These are phyloP conservation scores for Petrophora chlorosata DNA, from an alignment of 2,888 invertebrate species.

Conservation along the genomic window DNA sequence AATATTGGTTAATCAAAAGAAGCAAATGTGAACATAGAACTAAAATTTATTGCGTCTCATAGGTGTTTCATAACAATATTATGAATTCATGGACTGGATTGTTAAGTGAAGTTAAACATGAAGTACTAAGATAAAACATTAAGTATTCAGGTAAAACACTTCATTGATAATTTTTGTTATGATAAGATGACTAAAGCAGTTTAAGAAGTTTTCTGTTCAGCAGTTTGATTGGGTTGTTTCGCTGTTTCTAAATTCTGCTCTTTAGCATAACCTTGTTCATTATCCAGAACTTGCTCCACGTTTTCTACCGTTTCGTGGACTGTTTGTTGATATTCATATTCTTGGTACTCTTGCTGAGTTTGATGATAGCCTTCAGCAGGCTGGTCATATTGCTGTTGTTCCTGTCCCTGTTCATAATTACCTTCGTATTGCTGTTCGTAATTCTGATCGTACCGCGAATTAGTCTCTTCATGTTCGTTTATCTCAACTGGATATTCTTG, in stretches of 20 bases:
- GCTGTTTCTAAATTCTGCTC: not conserved
- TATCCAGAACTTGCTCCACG: conserved; percentile 51
- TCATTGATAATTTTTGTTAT: too few species aligned
- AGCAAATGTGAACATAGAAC: not conserved
- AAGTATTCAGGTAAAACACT: too few species aligned
- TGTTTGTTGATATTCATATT: conserved; percentile 37
- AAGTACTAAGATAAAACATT: too few species aligned
- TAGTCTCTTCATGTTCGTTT: conserved; percentile 59
- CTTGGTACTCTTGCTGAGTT: conserved; percentile 29
- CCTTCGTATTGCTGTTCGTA: conserved; percentile 62
- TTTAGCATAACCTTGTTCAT: conserved; percentile 45
- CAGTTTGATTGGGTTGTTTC: not conserved
- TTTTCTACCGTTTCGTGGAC: conserved; percentile 41
- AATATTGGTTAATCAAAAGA: too few species aligned
- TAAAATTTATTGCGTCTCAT: conserved; percentile 14
- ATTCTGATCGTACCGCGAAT: conserved; percentile 60
- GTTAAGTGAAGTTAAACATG: not conserved
- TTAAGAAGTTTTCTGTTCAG: not conserved
- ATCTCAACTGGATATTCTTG: conserved; percentile 48
- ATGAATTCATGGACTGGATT: too few species aligned
- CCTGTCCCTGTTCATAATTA: conserved; percentile 37
- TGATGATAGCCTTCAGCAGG: conserved; percentile 20
- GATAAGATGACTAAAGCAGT: too few species aligned
- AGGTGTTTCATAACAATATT: too few species aligned
- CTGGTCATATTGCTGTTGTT: conserved; percentile 28